Percentiles rank a stretch among this genome's conserved stretches.
Conservation (phyloP, 1,140 invertebrate species). For the Bombus pyrosoma region DNA sequence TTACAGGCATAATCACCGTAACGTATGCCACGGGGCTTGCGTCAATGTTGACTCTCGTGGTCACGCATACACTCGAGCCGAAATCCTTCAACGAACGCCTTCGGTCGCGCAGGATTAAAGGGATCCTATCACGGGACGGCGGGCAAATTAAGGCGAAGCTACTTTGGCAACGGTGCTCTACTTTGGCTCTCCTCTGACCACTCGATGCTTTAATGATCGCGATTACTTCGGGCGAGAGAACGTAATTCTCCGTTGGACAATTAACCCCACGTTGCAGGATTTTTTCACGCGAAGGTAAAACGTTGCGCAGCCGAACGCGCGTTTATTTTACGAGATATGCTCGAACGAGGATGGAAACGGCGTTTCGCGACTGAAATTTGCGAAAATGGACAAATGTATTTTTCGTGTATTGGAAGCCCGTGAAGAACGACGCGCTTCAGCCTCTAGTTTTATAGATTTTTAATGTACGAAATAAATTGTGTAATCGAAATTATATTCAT, state of each 20-base stretch:
- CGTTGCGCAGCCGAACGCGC: too few species aligned
- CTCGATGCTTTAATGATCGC: conserved; percentile 41
- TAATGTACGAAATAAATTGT: neutral
- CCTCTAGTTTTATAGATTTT: neutral
- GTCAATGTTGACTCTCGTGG: conserved; percentile 73
- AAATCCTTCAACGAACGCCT: conserved; percentile 43
- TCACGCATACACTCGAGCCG: conserved; percentile 62
- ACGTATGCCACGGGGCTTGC: conserved; percentile 71
- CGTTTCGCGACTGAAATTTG: neutral
- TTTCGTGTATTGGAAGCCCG: neutral
- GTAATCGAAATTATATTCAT: neutral
- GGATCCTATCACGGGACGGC: conserved; percentile 30
- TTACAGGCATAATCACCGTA: conserved; percentile 73
- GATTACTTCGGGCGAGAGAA: conserved; percentile 8
- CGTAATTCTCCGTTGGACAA: conserved; percentile 17
- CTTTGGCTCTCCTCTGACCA: conserved; percentile 34
- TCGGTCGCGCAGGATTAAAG: conserved; percentile 58
- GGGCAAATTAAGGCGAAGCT: conserved; percentile 44
- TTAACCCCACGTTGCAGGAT: neutral
- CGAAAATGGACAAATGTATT: neutral
- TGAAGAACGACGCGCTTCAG: neutral
- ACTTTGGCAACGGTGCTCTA: conserved; percentile 1
- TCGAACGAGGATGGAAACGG: neutral
- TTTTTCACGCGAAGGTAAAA: neutral
- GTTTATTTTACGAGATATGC: neutral